These are phyloP conservation scores for Plotosus lineatus DNA, from an alignment of 2,113 vertebrate genomes.

Conservation along the genomic window DNA sequence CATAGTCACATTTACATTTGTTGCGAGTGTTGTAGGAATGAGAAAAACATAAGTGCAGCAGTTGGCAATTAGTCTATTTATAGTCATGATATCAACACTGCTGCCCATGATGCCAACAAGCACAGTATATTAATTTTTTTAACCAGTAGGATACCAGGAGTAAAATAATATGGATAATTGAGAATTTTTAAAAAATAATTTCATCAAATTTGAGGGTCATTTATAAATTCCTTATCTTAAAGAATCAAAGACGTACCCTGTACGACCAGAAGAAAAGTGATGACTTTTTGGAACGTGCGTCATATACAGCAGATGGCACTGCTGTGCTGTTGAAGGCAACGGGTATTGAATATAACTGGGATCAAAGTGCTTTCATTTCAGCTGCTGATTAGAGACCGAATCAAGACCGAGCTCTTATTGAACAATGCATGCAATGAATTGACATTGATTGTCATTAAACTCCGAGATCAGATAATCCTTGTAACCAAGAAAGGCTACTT, in stretches of 20 bases:
- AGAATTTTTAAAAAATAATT: background rate
- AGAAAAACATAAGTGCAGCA: no score
- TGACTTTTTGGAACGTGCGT: background rate
- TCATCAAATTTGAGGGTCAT: background rate
- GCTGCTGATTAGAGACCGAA: background rate
- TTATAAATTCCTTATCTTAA: no score
- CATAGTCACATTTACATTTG: no score
- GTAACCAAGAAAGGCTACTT: background rate
- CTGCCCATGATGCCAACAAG: no score
- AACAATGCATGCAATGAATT: slow-evolving; percentile 18
- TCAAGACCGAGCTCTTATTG: background rate
- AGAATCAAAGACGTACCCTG: no score
- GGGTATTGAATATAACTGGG: no score
- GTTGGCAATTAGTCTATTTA: no score
- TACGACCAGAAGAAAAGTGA: background rate
- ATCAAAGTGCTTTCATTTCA: slow-evolving; percentile 1
- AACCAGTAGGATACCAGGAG: no score
- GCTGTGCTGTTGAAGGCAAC: background rate
- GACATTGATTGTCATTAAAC: slow-evolving; percentile 25
- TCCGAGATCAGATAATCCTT: slow-evolving; percentile 21
- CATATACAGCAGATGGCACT: slow-evolving; percentile 24
- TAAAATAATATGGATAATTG: background rate
- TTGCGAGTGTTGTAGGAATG: no score
- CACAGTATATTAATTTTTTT: no score
- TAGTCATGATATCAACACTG: no score